Base-by-base conservation (phyloP, 2,113 vertebrate genomes). In the Oophaga pumilio region DNA sequence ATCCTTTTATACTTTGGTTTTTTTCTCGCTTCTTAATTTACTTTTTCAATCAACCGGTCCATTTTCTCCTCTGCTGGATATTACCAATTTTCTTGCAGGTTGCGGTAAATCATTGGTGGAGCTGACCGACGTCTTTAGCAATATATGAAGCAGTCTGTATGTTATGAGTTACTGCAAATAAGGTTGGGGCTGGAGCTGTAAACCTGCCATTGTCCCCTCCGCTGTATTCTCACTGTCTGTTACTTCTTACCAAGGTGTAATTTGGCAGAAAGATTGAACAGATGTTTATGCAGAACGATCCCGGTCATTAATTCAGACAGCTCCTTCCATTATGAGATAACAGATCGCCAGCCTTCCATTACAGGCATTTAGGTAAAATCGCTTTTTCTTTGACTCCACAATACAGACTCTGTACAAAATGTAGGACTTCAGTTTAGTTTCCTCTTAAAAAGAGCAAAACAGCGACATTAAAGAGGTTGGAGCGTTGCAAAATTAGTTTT, bases 141-240 rank as follows among this genome's bases (percentile, higher is more conserved):
- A 11, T 91, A 86, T 80, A 92, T 88, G 90, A 92, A 93, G 89
- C 90, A 89, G 90, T 90, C 89, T 90, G 92, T 91, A 93, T 90
- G 92, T 94, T 94, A 95, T 95, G 93, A 94, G 90, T 94, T 95
- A 95, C 92, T 94, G 94, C 93, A 95, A 95, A 95, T 95, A 94
- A 95, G 89, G 88, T 90, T 91, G 89, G 85, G 90, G 28, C 89
- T 80, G 76, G 3, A 68, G 90, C 85, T 53, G 0, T 95, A 96
- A 95, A 95, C 81, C 92, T 95, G 94, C 92, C 94, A 93, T 89
- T 88, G 88, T 91, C 89, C 89, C 90, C 90, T 92, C 89, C 76
- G 91, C 85, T 89, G 94, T 92, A 92, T 95, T 93, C 88, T 69
- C 91, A 92, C 90, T 88, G 78, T 87, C 0, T 15, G 24, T 91